Percentiles rank a stretch among this genome's conserved stretches.
These are phyloP conservation scores for Xiphorhynchus erythropygius DNA, from an alignment of 2,797 vertebrate genomes.

Conservation along the genomic window DNA sequence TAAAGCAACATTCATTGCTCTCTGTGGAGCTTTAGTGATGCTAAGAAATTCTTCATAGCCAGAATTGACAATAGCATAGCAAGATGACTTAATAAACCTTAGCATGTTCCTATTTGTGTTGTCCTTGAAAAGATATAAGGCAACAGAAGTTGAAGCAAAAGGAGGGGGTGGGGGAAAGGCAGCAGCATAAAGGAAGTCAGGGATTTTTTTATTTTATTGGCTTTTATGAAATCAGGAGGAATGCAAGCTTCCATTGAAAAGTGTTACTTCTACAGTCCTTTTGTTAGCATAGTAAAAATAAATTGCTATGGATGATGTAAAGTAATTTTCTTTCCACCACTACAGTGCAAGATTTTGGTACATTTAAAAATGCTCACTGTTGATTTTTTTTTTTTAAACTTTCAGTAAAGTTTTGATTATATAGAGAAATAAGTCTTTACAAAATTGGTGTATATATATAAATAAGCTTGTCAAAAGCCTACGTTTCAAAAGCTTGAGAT, in stretches of 20 bases:
- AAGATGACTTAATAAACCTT: conserved; percentile 81
- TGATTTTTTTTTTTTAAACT: neutral
- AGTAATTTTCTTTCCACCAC: neutral
- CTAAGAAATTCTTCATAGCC: conserved; percentile 76
- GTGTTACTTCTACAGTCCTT: neutral
- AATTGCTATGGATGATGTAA: neutral
- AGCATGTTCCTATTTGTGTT: conserved; percentile 61
- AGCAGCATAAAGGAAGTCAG: neutral
- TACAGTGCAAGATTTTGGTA: neutral
- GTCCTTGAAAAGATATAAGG: conserved; percentile 62
- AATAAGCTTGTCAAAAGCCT: neutral
- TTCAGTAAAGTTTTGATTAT: neutral
- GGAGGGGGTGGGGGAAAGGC: neutral
- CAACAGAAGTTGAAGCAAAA: conserved; percentile 60
- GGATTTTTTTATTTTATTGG: neutral
- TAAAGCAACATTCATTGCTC: conserved; percentile 70
- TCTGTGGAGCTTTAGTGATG: conserved; percentile 72
- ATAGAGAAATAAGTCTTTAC: neutral
- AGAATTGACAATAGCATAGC: conserved; percentile 72
- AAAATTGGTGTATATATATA: neutral
- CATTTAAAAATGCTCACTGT: neutral
- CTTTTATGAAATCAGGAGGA: neutral
- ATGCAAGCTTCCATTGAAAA: neutral
- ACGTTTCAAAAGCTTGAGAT: neutral
- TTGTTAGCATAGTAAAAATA: neutral